Conservation (phyloP, 2,888 invertebrate genomes). For the Cephus pygmeus region DNA sequence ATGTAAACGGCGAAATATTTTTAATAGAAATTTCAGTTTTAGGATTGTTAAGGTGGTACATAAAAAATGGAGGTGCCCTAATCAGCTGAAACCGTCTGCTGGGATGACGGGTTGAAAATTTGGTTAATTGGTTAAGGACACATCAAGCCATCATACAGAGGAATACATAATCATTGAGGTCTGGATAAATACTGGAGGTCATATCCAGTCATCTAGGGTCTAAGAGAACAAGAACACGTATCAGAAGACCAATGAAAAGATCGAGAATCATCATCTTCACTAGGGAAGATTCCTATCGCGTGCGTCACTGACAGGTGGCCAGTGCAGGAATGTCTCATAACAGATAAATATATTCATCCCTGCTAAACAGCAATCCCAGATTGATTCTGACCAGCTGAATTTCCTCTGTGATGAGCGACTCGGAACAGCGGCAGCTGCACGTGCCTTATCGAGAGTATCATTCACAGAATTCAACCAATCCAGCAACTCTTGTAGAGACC, state of each 20-base stretch:
- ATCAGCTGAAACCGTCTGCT: conserved; percentile 54
- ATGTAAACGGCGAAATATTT: not conserved
- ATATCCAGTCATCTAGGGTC: not conserved
- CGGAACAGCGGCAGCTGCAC: conserved; percentile 64
- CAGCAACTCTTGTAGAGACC: conserved; percentile 53
- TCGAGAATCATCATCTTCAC: not conserved
- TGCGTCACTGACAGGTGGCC: conserved; percentile 54
- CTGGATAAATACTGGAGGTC: not conserved
- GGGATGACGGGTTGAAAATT: conserved; percentile 47
- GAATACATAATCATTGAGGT: not conserved
- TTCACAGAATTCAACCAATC: conserved; percentile 57
- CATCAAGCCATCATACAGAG: not conserved
- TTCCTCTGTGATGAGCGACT: conserved; percentile 64
- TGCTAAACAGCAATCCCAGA: conserved; percentile 10
- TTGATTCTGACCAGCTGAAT: conserved; percentile 27
- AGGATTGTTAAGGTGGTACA: not conserved
- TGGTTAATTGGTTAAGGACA: conserved; percentile 37
- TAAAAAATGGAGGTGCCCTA: conserved; percentile 15
- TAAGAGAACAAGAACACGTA: not conserved
- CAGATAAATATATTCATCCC: conserved; percentile 32
- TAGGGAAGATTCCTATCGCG: conserved; percentile 26
- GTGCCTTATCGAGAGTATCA: conserved; percentile 65
- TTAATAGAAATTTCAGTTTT: not conserved
- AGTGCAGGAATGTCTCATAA: conserved; percentile 44
- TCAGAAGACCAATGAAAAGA: conserved; percentile 18